Evolutionary conservation across 2,888 invertebrate species (phyloP).

Genomic region (Rhagonycha fulva): DNA sequence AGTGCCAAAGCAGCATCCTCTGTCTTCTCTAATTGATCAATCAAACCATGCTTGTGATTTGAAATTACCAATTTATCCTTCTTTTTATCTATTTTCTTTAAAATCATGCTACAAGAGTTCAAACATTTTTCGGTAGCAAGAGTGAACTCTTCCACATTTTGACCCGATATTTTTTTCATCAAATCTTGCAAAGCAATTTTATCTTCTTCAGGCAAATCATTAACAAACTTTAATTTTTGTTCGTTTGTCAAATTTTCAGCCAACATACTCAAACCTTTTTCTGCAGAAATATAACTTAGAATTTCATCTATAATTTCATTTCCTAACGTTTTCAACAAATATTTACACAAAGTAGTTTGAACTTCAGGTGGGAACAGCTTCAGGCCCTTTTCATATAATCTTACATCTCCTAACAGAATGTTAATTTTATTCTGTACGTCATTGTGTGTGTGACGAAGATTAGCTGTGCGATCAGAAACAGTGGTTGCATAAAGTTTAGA

Average conservation of each 20-base stretch:
- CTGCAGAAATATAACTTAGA: constrained; percentile 76
- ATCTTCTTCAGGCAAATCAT: constrained; percentile 70
- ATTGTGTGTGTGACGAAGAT: constrained; percentile 76
- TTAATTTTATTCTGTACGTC: constrained; percentile 84
- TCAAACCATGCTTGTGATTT: constrained; percentile 79
- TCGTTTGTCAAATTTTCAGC: constrained; percentile 65
- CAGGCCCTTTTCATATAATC: constrained; percentile 80
- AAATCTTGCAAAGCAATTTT: constrained; percentile 68
- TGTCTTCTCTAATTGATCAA: constrained; percentile 75
- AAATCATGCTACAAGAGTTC: constrained; percentile 73
- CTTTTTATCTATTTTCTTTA: constrained; percentile 90
- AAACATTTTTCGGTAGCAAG: constrained; percentile 74
- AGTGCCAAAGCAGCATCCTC: constrained; percentile 79
- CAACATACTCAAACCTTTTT: constrained; percentile 67
- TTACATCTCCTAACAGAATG: constrained; percentile 72
- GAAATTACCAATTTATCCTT: constrained; percentile 77
- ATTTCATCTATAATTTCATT: constrained; percentile 81
- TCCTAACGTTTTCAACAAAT: constrained; percentile 82
- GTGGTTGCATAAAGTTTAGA: constrained; percentile 76
- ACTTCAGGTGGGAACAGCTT: constrained; percentile 65
- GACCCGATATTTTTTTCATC: constrained; percentile 70
- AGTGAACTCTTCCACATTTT: constrained; percentile 79
- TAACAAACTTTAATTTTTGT: constrained; percentile 71
- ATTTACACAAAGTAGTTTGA: constrained; percentile 75
- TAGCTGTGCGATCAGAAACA: constrained; percentile 70